Evolutionary conservation across 2,797 vertebrate species (phyloP).

Genomic region (Rhyacichthys aspro): DNA sequence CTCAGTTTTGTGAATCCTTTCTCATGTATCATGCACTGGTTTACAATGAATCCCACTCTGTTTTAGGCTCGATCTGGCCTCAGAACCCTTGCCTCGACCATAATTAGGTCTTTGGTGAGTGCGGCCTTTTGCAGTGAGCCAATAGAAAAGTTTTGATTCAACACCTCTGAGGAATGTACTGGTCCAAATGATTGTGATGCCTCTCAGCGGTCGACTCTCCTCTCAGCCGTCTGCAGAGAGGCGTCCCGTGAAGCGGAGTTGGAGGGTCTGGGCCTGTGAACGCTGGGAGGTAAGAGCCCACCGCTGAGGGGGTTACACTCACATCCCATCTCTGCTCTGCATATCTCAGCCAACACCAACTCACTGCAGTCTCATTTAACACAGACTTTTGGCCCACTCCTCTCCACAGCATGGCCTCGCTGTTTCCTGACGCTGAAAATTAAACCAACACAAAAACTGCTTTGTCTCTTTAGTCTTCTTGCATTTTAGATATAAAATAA

Average conservation of each 20-base stretch:
- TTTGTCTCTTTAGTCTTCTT: conserved; percentile 17
- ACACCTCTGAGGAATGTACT: too few species aligned
- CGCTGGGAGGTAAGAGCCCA: conserved; percentile 35
- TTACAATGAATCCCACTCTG: too few species aligned
- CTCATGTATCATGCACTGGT: too few species aligned
- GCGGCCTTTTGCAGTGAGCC: too few species aligned
- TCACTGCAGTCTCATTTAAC: conserved; percentile 49
- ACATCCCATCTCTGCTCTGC: conserved; percentile 38
- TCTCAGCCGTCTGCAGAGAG: conserved; percentile 41
- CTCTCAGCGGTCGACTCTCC: conserved; percentile 31
- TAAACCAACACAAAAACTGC: conserved; percentile 34
- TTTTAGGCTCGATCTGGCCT: too few species aligned
- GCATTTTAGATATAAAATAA: too few species aligned
- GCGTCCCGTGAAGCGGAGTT: conserved; percentile 33
- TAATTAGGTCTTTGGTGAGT: too few species aligned
- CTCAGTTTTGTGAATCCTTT: too few species aligned
- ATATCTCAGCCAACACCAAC: conserved; percentile 44
- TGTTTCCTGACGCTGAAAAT: conserved; percentile 60
- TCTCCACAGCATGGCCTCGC: conserved; percentile 34
- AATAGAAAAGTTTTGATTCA: too few species aligned
- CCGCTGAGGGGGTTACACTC: conserved; percentile 44
- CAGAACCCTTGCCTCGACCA: too few species aligned
- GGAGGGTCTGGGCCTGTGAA: conserved; percentile 30
- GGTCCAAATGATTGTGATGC: not conserved
- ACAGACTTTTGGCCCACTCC: conserved; percentile 40